Conservation (phyloP, 2,888 invertebrate genomes). For the Drosophila atripex region DNA sequence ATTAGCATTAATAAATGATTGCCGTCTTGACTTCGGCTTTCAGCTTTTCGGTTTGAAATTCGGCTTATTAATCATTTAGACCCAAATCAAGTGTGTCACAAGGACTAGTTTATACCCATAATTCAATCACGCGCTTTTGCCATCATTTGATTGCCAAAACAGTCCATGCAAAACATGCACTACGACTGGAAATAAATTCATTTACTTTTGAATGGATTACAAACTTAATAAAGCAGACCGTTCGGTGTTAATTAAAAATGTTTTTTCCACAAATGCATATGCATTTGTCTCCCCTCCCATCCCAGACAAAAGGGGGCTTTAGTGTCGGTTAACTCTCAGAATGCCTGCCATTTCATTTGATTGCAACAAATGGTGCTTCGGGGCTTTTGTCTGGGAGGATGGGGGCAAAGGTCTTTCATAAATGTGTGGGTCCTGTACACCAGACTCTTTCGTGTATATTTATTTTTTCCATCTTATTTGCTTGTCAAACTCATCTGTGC, state of each 20-base stretch:
- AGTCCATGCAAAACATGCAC: constrained; percentile 41
- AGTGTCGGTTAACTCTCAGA: constrained; percentile 53
- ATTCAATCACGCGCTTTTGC: constrained; percentile 27
- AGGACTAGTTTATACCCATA: constrained; percentile 4
- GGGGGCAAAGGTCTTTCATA: not conserved
- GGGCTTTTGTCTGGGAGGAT: not conserved
- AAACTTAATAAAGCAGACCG: constrained; percentile 54
- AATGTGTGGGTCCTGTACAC: not conserved
- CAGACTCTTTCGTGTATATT: constrained; percentile 26
- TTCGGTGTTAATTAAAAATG: constrained; percentile 41
- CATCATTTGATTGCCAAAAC: constrained; percentile 46
- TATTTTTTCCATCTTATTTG: constrained; percentile 55
- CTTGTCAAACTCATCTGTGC: constrained; percentile 78
- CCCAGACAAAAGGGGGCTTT: constrained; percentile 6
- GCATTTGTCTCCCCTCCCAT: not conserved
- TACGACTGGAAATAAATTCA: constrained; percentile 38
- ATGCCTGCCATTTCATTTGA: constrained; percentile 62
- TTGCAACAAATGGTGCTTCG: constrained; percentile 61
- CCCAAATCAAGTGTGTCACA: constrained; percentile 29
- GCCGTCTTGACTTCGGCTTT: constrained; percentile 41
- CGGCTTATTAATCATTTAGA: constrained; percentile 25
- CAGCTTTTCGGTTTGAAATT: constrained; percentile 11
- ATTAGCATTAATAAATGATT: constrained; percentile 66
- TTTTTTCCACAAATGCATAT: constrained; percentile 36
- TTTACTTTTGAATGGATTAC: constrained; percentile 63